Evolutionary conservation across 2,888 invertebrate species (phyloP).

Genomic region (Salpingus planirostris): DNA sequence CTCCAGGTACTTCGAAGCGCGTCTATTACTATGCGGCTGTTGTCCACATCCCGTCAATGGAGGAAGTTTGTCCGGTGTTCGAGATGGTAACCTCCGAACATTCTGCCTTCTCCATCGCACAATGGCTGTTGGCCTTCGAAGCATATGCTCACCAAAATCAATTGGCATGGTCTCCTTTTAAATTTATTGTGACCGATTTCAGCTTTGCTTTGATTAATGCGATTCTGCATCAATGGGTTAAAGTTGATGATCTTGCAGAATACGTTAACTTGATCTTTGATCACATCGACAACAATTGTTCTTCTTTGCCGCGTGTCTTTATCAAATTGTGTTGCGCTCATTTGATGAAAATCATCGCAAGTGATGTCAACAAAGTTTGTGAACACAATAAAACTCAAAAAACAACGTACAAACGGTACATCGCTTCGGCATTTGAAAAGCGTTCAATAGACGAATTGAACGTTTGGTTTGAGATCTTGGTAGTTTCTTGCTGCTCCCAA

Average conservation of each 20-base stretch:
- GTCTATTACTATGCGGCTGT: slow-evolving; percentile 1
- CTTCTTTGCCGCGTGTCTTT: background rate
- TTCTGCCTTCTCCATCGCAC: background rate
- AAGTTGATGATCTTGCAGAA: background rate
- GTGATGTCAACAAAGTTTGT: background rate
- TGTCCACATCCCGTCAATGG: background rate
- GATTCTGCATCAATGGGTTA: background rate
- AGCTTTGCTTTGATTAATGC: slow-evolving; percentile 1
- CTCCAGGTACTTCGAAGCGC: background rate
- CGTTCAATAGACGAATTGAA: background rate
- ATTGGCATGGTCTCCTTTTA: background rate
- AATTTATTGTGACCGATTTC: background rate
- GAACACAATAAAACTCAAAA: background rate
- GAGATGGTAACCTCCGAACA: background rate
- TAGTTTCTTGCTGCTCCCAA: background rate
- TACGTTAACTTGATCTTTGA: background rate
- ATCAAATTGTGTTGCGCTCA: background rate
- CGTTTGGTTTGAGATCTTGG: too few species aligned
- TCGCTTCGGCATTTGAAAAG: background rate
- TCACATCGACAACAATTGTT: too few species aligned
- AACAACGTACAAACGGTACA: background rate
- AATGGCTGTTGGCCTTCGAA: slow-evolving; percentile 1
- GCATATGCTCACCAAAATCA: background rate
- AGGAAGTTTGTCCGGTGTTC: background rate
- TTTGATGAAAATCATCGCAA: background rate